These are phyloP conservation scores for Chymomyza procnemis DNA, from an alignment of 2,888 invertebrate genomes.

Conservation along the genomic window DNA sequence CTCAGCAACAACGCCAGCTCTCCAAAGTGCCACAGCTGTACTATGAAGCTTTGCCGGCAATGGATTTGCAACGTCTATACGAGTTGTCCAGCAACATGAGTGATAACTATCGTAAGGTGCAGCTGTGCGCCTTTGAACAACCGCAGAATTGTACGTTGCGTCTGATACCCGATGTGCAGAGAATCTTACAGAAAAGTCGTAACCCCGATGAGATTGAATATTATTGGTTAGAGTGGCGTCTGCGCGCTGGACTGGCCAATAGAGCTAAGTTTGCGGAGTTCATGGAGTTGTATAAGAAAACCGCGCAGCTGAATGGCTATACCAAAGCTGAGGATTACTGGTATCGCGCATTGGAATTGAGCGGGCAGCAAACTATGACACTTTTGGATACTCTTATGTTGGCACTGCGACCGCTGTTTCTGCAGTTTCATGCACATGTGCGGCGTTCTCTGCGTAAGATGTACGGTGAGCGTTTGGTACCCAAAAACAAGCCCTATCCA, in stretches of 20 bases:
- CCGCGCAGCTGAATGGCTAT: constrained; percentile 70
- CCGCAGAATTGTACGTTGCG: constrained; percentile 82
- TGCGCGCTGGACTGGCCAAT: constrained; percentile 60
- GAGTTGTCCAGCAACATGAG: constrained; percentile 85
- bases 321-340: constrained; percentile 82
- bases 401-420: constrained; percentile 64
- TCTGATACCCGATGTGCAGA: constrained; percentile 82
- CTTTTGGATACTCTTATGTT: constrained; percentile 63
- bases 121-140: constrained; percentile 85
- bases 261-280: constrained; percentile 65
- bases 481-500: constrained; percentile 63
- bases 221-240: constrained; percentile 76
- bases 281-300: constrained; percentile 72
- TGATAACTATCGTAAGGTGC: constrained; percentile 85
- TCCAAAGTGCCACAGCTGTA: constrained; percentile 86
- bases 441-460: constrained; percentile 63
- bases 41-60: constrained; percentile 84
- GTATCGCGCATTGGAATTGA: constrained; percentile 83
- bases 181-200: constrained; percentile 60
- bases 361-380: constrained; percentile 57
- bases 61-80: constrained; percentile 82
- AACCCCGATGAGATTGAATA: constrained; percentile 73
- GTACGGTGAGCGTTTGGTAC: constrained; percentile 63
- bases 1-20: constrained; percentile 85
- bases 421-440: constrained; percentile 76